phyloP scores from a whole-genome alignment of 2,113 vertebrate species.

The Dipodomys spectabilis region DNA sequence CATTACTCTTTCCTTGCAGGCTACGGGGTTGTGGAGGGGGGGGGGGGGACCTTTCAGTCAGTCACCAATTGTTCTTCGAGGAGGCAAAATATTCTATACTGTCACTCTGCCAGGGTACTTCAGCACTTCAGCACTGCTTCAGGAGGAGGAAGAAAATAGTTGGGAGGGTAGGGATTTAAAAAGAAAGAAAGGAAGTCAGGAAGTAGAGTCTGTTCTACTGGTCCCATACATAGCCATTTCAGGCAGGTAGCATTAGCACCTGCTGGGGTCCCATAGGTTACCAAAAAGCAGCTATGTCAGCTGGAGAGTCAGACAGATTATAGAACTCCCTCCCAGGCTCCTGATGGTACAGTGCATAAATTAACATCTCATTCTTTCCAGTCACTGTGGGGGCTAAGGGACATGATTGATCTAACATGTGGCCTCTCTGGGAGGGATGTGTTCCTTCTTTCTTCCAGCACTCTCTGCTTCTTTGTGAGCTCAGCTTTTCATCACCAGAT shows the following conservation, averaged over 20 bases:
- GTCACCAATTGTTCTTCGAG: neutral
- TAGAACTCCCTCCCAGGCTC: neutral
- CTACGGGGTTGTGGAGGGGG: neutral
- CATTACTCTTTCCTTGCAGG: slow-evolving; percentile 11
- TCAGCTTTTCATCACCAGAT: slow-evolving; percentile 33
- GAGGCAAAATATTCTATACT: neutral
- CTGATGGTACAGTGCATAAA: slow-evolving; percentile 44
- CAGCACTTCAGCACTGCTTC: neutral
- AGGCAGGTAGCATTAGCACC: neutral
- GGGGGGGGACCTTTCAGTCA: neutral
- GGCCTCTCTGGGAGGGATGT: slow-evolving; percentile 27
- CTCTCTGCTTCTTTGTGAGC: slow-evolving; percentile 4
- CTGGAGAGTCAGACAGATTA: neutral
- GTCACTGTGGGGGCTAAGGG: slow-evolving; percentile 5
- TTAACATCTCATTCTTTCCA: slow-evolving; percentile 50
- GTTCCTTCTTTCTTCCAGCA: slow-evolving; percentile 14
- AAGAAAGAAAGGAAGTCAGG: neutral
- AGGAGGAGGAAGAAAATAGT: neutral
- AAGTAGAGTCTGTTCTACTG: neutral
- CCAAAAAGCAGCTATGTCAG: neutral
- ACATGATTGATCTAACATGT: slow-evolving; percentile 17
- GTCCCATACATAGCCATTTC: neutral
- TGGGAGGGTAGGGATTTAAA: neutral
- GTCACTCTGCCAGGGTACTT: neutral
- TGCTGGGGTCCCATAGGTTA: neutral